phyloP scores from a whole-genome alignment of 2,888 invertebrate genomes.

The Ctena decussata region DNA sequence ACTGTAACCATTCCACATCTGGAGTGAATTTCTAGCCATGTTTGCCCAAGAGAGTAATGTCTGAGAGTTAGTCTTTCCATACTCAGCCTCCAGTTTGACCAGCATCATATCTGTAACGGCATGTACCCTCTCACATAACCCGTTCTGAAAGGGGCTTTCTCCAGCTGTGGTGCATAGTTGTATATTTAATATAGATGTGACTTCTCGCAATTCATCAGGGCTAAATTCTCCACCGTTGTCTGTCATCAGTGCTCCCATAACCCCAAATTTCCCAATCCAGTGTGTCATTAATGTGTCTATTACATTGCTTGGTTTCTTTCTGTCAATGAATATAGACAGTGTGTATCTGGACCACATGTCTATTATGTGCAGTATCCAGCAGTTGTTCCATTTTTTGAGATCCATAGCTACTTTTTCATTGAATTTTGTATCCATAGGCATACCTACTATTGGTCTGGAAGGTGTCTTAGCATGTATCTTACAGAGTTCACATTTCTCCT shows the following conservation, averaged over 20 bases:
- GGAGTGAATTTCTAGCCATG: slow-evolving; percentile 46
- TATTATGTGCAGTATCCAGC: slow-evolving; percentile 22
- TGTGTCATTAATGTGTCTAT: slow-evolving; percentile 51
- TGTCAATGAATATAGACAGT: background rate
- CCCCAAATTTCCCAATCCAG: slow-evolving; percentile 60
- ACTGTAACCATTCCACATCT: background rate
- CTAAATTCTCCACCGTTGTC: slow-evolving; percentile 65
- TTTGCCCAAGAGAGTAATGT: slow-evolving; percentile 48
- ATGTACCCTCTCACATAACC: background rate
- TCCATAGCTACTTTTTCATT: slow-evolving; percentile 26
- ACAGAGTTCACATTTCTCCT: slow-evolving; percentile 23
- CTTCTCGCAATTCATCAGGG: slow-evolving; percentile 18
- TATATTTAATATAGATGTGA: slow-evolving; percentile 35
- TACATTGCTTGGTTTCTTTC: background rate
- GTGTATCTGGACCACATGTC: slow-evolving; percentile 49
- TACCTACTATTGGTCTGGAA: slow-evolving; percentile 35
- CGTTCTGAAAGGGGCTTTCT: slow-evolving; percentile 20
- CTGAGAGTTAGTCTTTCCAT: background rate
- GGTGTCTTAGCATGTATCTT: slow-evolving; percentile 48
- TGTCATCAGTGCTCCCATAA: slow-evolving; percentile 53
- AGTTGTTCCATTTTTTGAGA: slow-evolving; percentile 21
- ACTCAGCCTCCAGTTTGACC: slow-evolving; percentile 41
- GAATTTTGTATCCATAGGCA: slow-evolving; percentile 30
- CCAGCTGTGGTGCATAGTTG: slow-evolving; percentile 33
- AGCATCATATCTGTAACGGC: slow-evolving; percentile 54